Conservation (phyloP, 37 sponge, comb jelly and placozoan genomes). For the Theonella swinhoei region DNA sequence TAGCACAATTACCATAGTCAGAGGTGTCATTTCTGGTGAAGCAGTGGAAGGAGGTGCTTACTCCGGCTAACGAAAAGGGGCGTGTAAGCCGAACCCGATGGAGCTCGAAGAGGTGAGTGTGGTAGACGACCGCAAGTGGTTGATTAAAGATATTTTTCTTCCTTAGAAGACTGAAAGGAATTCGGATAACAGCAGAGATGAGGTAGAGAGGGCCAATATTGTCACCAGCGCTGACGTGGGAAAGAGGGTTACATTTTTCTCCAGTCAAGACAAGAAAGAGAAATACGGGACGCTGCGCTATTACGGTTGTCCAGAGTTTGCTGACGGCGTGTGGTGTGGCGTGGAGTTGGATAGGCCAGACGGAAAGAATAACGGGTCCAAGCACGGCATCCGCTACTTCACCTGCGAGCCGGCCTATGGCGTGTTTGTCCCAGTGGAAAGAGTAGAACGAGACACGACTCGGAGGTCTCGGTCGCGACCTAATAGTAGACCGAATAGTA, state of each 20-base stretch:
- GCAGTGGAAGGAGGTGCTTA: too few relatives aligned
- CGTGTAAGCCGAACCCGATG: too few relatives aligned
- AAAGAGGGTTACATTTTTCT: constrained; percentile 57
- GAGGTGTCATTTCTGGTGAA: too few relatives aligned
- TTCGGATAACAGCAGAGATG: background rate
- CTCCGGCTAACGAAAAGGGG: too few relatives aligned
- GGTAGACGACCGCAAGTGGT: background rate
- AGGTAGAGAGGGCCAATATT: background rate
- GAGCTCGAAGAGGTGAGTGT: background rate
- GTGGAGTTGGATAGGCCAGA: constrained; percentile 51
- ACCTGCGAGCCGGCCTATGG: constrained; percentile 50
- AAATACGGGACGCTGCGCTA: constrained; percentile 53
- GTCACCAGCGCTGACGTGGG: constrained; percentile 34
- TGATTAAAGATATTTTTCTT: background rate
- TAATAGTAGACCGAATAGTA: constrained; percentile 1
- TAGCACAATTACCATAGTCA: too few relatives aligned
- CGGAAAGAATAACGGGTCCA: constrained; percentile 68
- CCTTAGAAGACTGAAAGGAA: background rate
- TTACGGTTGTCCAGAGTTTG: constrained; percentile 59
- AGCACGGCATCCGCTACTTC: constrained; percentile 65
- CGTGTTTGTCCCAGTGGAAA: constrained; percentile 55
- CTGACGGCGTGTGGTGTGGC: constrained; percentile 66
- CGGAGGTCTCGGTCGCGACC: constrained; percentile 7
- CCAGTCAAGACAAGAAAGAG: constrained; percentile 44
- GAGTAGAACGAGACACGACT: constrained; percentile 46